These are phyloP conservation scores for Digitonthophagus gazella DNA, from an alignment of 2,888 invertebrate genomes.

Conservation along the genomic window DNA sequence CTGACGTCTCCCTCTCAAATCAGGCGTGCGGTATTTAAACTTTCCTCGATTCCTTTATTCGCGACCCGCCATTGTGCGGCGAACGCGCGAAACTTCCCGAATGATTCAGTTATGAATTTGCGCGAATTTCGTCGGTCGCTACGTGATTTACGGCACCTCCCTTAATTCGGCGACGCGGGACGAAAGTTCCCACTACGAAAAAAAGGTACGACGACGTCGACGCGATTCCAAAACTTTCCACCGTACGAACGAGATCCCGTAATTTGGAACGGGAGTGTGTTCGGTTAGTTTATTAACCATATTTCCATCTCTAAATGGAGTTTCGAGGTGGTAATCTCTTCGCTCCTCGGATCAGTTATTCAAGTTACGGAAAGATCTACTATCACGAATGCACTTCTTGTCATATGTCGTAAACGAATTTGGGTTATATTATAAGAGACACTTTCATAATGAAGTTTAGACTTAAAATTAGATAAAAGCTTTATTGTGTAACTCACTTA, in stretches of 20 bases:
- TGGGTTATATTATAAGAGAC: no score
- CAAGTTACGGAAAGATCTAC: no score
- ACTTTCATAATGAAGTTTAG: no score
- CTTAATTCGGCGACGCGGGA: not conserved
- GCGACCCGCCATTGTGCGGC: not conserved
- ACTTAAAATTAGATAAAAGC: no score
- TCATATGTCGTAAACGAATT: no score
- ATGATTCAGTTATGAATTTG: not conserved
- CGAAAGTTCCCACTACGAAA: not conserved
- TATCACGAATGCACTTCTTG: no score
- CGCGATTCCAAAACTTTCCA: not conserved
- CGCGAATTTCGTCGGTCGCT: not conserved
- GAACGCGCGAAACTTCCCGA: not conserved
- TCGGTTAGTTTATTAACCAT: not conserved
- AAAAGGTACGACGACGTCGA: not conserved
- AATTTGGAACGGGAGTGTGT: not conserved
- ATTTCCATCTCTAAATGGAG: not conserved
- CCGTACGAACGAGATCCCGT: not conserved
- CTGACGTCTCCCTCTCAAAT: conserved; percentile 5
- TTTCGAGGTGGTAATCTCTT: no score
- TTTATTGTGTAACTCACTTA: no score
- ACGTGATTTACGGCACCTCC: not conserved
- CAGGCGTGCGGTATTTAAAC: conserved; percentile 16
- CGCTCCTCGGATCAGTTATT: no score
- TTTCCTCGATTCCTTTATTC: conserved; percentile 16